phyloP scores from a whole-genome alignment of 2,797 vertebrate species.

The Mionectes olivaceus region DNA sequence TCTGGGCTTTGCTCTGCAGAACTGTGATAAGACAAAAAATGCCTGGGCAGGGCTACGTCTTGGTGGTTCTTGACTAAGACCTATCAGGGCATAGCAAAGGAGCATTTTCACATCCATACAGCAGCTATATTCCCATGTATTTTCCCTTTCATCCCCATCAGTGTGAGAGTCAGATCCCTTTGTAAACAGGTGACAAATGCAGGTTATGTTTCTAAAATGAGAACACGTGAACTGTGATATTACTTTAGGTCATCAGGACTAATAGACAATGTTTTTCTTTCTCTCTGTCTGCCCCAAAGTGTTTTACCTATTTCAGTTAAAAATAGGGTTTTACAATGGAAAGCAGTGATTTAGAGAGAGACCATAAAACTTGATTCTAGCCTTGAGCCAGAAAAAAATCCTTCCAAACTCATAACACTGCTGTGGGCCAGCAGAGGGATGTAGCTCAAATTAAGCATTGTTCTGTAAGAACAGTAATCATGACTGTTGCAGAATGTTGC shows the following conservation, averaged over 20 bases:
- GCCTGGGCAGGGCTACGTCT: neutral
- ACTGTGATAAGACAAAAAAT: neutral
- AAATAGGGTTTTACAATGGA: neutral
- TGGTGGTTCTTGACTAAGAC: neutral
- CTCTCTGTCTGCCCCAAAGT: neutral
- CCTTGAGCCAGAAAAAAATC: conserved; percentile 4
- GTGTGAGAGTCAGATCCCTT: neutral
- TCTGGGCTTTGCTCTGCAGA: neutral
- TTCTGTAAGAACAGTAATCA: neutral
- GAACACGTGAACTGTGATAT: rapidly evolving
- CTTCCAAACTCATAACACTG: neutral
- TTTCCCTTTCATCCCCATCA: neutral
- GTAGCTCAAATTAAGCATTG: neutral
- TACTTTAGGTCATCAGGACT: neutral
- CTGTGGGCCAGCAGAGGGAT: neutral
- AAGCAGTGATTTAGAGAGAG: neutral
- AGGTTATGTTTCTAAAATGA: neutral
- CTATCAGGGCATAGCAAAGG: neutral
- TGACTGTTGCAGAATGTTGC: neutral
- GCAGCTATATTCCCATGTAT: neutral
- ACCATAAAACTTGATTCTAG: neutral
- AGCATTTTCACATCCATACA: neutral
- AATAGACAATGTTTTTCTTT: neutral
- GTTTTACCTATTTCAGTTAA: neutral
- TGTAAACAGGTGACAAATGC: neutral